phyloP scores from a whole-genome alignment of 2,113 vertebrate species.

The Sclerurus mexicanus region DNA sequence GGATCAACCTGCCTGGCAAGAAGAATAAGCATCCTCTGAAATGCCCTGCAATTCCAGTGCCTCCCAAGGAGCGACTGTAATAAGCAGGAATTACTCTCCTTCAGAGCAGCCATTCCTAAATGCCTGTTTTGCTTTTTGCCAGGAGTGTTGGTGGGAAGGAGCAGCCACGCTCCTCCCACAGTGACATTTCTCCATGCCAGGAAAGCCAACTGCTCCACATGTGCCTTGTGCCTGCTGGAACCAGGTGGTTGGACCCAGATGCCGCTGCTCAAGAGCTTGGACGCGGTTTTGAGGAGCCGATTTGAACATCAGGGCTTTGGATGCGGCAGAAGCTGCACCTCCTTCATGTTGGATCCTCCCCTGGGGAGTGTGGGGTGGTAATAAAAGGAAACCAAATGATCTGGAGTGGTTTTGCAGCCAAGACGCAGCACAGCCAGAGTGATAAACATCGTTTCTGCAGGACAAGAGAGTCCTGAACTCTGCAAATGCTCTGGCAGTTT shows the following conservation, averaged over 20 bases:
- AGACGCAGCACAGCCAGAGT: background rate
- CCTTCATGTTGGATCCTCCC: background rate
- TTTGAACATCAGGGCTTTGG: background rate
- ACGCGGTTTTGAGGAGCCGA: background rate
- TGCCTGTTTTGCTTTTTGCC: background rate
- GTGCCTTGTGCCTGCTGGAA: background rate
- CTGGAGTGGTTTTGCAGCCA: background rate
- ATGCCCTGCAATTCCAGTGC: background rate
- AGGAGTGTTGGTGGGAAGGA: background rate
- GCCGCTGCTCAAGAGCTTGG: background rate
- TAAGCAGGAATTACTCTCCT: background rate
- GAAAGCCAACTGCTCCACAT: background rate
- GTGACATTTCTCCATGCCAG: conserved; percentile 19
- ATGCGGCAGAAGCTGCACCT: background rate
- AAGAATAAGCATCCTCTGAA: background rate
- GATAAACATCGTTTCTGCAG: background rate
- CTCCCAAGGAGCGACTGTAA: background rate
- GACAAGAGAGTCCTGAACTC: background rate
- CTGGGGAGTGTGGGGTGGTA: background rate
- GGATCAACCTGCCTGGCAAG: background rate
- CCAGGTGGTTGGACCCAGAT: background rate
- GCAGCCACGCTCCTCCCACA: background rate
- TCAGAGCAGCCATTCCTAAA: background rate
- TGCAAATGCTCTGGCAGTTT: background rate
- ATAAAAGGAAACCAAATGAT: background rate